Evolutionary conservation across 2,797 vertebrate genomes (phyloP), one percentile per base, ranked within the genome.

Genomic region (Tokudaia tokunoshimensis): DNA sequence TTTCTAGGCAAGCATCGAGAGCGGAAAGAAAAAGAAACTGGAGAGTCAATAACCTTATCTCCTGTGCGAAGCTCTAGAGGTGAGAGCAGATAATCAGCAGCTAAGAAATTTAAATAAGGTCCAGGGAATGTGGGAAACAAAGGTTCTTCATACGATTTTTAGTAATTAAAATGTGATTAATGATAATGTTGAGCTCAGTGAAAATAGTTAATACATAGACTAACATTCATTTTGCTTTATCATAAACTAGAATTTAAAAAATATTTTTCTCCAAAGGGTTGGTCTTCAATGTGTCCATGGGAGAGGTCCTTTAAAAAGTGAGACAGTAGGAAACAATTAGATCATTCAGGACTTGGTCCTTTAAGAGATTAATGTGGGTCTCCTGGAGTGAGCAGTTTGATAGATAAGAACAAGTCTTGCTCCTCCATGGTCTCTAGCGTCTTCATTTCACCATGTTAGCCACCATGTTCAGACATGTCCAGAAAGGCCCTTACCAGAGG

Each of bases 91-190:
- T 26, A 87, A 92, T 80, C 29, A 86, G 67, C 75, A 86, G 29
- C 59, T 47, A 26, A 82, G 90, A 86, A 81, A n/a, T 94, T 87
- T 91, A 72, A 91, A 81, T 57, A 84, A 86, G n/a, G 55, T 12
- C 34, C 4, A 24, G 55, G 19, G 78, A 78, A 74, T 6, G 8
- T 31, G 47, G 41, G 41, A 57, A 52, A 67, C 74, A 89, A 89
- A 83, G 22, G n/a, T 37, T 87, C 75, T 95, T 57, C 80, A 61
- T 11, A 74, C 0, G 81, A 41, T 41, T 41, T 41, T 41, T 6
- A 37, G 85, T 75, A 44, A 89, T 89, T 59, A 57, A 79, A 85
- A 94, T 95, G 74, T 59, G 83, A 90, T 88, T 44, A 59, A 34
- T 61, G 37, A 90, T 50, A 82, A 94, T 50, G 34, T 52, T 50